Evolutionary conservation across 2,113 vertebrate species (phyloP).

Genomic region (Lepisosteus osseus): DNA sequence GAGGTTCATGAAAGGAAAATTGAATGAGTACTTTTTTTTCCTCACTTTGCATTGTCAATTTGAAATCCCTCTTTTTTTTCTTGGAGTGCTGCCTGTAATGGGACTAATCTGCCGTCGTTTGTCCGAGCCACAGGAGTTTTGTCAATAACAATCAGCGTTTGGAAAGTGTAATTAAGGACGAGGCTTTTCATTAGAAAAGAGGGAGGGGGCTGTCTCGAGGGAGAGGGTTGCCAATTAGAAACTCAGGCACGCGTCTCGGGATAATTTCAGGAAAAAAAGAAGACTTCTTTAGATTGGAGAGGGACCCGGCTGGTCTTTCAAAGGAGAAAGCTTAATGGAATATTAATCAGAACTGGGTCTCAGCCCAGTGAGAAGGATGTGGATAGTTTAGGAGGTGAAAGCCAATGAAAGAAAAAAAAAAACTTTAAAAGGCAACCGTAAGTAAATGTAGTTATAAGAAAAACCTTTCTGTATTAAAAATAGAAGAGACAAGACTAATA

Average conservation of each 20-base stretch:
- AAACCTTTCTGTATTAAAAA: slow-evolving; percentile 53
- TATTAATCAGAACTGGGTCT: slow-evolving; percentile 73
- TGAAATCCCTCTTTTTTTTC: slow-evolving; percentile 67
- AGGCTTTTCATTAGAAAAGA: slow-evolving; percentile 80
- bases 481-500: slow-evolving; percentile 72
- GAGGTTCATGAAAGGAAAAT: slow-evolving; percentile 51
- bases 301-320: slow-evolving; percentile 71
- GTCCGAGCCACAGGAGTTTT: slow-evolving; percentile 82
- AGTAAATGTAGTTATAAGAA: slow-evolving; percentile 46
- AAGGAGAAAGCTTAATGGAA: slow-evolving; percentile 71
- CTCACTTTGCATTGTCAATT: slow-evolving; percentile 65
- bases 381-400: slow-evolving; percentile 16
- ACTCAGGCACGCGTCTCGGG: slow-evolving; percentile 77
- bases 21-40: slow-evolving; percentile 42
- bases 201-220: slow-evolving; percentile 72
- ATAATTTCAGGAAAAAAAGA: slow-evolving; percentile 73
- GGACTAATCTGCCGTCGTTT: slow-evolving; percentile 80
- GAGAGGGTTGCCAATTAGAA: slow-evolving; percentile 76
- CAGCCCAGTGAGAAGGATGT: slow-evolving; percentile 38
- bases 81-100: slow-evolving; percentile 77
- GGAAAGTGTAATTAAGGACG: slow-evolving; percentile 83
- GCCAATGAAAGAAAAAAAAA: slow-evolving; percentile 18
- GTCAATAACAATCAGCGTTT: slow-evolving; percentile 84
- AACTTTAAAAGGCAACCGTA: slow-evolving; percentile 31
- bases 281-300: slow-evolving; percentile 76